A percentile compares a stretch with the other conserved stretches of the same genome.
Evolutionary conservation across 2,888 invertebrate species (phyloP).

Genomic region (Tenodera sinensis): DNA sequence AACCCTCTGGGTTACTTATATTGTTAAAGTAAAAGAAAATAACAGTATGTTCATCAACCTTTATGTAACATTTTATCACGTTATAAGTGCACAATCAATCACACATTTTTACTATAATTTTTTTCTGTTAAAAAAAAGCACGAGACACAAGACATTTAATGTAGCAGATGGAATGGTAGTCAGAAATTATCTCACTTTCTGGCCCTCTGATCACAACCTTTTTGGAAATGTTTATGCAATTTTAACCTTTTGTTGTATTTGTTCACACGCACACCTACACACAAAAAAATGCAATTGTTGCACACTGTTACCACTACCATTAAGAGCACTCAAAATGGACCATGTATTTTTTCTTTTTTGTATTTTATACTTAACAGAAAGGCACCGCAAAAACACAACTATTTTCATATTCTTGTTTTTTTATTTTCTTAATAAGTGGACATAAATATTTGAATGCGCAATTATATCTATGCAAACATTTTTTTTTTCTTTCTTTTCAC

Average conservation of each 20-base stretch:
- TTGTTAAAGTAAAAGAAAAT: not conserved
- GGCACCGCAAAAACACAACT: constrained; percentile 18
- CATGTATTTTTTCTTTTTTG: not conserved
- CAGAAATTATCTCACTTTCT: constrained; percentile 2
- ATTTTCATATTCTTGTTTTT: not conserved
- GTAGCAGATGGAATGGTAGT: constrained; percentile 25
- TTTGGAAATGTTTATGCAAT: constrained; percentile 15
- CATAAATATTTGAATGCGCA: constrained; percentile 8
- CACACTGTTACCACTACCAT: constrained; percentile 16
- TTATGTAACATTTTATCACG: not conserved
- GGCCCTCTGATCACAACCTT: constrained; percentile 24
- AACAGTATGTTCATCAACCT: not conserved
- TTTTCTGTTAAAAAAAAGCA: constrained; percentile 10
- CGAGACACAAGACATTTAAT: constrained; percentile 20
- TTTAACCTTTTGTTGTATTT: not conserved
- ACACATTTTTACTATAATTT: constrained; percentile 5
- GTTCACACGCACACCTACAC: not conserved
- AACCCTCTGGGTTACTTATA: not conserved
- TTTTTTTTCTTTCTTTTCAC: not conserved
- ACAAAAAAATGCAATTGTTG: not conserved
- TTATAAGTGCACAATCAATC: constrained; percentile 26
- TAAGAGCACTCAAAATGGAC: constrained; percentile 27
- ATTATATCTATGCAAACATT: constrained; percentile 5
- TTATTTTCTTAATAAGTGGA: not conserved
- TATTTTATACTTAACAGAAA: constrained; percentile 16